Base-by-base conservation (phyloP, 2,113 vertebrate genomes). In the Chloropsis cyanopogon region DNA sequence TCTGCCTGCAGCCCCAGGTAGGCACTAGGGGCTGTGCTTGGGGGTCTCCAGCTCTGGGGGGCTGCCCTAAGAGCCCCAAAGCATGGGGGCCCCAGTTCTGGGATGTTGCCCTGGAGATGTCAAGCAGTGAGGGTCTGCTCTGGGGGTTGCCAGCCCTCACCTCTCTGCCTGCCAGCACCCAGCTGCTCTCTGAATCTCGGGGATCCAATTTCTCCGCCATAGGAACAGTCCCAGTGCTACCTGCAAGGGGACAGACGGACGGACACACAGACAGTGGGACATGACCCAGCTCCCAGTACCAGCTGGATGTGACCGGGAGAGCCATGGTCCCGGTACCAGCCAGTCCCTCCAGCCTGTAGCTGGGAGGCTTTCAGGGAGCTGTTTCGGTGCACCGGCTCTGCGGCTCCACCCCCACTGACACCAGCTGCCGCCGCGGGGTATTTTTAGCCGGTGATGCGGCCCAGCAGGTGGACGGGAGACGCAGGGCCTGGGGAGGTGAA, bases 161-260 rank as follows among this genome's bases (percentile, higher is more conserved):
- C 98, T 98, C 96, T 0, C 95, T 39, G 31, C 97, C 97, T 0
- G 97, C 91, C 28, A 97, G 94, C 80, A 98, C 97, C 97, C 97
- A 97, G 90, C 92, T 97, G 73, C 96, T 91, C n/a, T 97, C 98
- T 2, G 96, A 78, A 57, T 97, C 97, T 70, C 92, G 77, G 35
- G 92, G 91, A 22, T 88, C 82, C 3, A 60, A 59, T 14, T 87
- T 76, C 57, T 97, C 95, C 1, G 96, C 95, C 98, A 98, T 98
- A 13, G 60, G 60, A 68, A 22, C 33, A 18, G 49, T 12, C 50
- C 17, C 17, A 10, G 79, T 10, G 18, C 28, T 78, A 90, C 96
- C 97, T 98, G 95, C 37, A 26, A 35, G 64, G 90, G 60, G 37
- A 93, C 21, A 24, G 52, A 79, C 1, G 3, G 73, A 61, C 14